A percentile compares a stretch with the other conserved stretches of the same genome.
Conservation (phyloP, 2,113 vertebrate genomes). For the Microcebus murinus region DNA sequence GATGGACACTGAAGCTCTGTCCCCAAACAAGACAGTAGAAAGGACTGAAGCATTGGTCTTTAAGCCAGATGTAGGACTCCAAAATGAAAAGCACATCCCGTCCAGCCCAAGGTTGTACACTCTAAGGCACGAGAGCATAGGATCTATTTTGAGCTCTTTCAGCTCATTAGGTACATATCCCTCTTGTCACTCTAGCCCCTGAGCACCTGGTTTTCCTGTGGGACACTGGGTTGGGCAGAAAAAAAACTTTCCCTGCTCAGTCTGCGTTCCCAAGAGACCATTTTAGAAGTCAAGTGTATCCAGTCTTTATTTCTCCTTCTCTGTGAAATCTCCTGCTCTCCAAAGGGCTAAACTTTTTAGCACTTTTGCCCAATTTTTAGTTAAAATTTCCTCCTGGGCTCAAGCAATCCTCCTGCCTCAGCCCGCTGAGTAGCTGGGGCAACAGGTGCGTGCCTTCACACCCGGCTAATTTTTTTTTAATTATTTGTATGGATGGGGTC, state of each 20-base stretch:
- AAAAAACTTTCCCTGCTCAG: background rate
- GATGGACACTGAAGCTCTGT: background rate
- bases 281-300: background rate
- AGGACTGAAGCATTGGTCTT: fast-evolving
- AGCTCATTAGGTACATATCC: background rate
- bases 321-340: too few species aligned
- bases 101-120: fast-evolving
- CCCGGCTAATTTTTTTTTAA: too few species aligned
- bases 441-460: too few species aligned
- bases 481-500: too few species aligned
- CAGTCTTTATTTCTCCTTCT: background rate
- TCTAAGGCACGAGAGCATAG: background rate
- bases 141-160: background rate
- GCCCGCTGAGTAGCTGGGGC: too few species aligned
- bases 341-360: background rate
- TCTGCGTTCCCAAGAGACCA: background rate
- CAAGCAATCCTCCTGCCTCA: too few species aligned
- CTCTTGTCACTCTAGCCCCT: background rate
- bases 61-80: background rate
- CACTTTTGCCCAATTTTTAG: too few species aligned
- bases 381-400: too few species aligned
- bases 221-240: background rate
- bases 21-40: background rate
- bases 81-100: background rate
- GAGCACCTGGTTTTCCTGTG: too few species aligned